Evolutionary conservation across 2,888 invertebrate genomes (phyloP).

Genomic region (Hipparchia sbordonii): DNA sequence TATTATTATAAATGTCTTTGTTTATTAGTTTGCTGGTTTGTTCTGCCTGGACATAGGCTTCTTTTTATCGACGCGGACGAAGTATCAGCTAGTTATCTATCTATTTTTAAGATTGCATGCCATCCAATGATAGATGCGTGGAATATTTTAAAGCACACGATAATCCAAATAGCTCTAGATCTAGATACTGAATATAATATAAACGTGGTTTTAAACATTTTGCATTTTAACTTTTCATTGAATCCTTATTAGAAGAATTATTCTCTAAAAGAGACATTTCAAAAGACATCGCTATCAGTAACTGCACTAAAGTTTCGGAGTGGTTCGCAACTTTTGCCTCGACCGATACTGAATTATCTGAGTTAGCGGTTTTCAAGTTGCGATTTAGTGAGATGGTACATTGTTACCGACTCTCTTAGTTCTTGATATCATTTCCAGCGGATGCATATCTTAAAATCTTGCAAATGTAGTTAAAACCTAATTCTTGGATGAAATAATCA

Average conservation of each 20-base stretch:
- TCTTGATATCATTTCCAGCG: not conserved
- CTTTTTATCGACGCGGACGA: too few relatives aligned
- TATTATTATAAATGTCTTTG: too few relatives aligned
- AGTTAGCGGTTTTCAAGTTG: slow-evolving; percentile 69
- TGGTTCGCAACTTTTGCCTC: slow-evolving; percentile 65
- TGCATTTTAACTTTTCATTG: not conserved
- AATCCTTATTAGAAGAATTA: not conserved
- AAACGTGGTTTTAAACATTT: not conserved
- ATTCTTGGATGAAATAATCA: not conserved
- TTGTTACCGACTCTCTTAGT: slow-evolving; percentile 41
- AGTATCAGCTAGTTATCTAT: too few relatives aligned
- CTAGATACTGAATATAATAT: not conserved
- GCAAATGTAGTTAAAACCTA: not conserved
- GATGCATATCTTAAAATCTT: not conserved
- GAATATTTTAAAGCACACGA: too few relatives aligned
- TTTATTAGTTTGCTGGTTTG: too few relatives aligned
- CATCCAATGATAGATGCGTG: too few relatives aligned
- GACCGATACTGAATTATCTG: slow-evolving; percentile 69
- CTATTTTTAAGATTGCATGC: too few relatives aligned
- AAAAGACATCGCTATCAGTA: slow-evolving; percentile 32
- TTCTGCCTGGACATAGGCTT: too few relatives aligned
- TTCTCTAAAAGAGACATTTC: slow-evolving; percentile 20
- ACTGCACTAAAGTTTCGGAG: slow-evolving; percentile 58
- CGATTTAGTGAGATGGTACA: slow-evolving; percentile 67
- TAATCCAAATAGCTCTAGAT: too few relatives aligned